Conservation (phyloP, 2,797 vertebrate genomes). For the Bovichtus diacanthus region DNA sequence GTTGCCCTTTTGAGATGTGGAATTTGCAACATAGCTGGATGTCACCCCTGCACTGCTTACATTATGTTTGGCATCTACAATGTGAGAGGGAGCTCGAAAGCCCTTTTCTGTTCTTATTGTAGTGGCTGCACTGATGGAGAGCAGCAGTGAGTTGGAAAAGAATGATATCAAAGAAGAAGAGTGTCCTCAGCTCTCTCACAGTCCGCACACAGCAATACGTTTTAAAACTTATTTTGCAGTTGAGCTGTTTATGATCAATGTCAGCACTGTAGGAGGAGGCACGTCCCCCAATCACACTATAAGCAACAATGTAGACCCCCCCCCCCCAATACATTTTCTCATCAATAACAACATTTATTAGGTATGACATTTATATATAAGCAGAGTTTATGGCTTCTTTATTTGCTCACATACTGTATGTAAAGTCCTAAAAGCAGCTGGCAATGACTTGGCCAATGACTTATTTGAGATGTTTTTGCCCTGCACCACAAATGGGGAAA, state of each 20-base stretch:
- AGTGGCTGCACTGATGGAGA: background rate
- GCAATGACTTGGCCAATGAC: background rate
- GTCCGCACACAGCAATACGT: background rate
- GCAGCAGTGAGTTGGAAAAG: background rate
- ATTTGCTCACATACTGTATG: constrained; percentile 2
- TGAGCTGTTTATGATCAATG: constrained; percentile 1
- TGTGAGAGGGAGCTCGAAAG: background rate
- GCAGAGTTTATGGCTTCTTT: background rate
- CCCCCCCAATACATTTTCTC: background rate
- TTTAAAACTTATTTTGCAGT: constrained; percentile 8
- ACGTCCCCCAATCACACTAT: background rate
- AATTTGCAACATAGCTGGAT: background rate
- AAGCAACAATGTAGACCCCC: background rate
- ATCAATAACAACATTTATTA: background rate
- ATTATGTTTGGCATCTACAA: background rate
- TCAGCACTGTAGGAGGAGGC: background rate
- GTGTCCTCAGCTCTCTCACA: background rate
- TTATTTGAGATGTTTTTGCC: background rate
- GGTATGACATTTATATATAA: constrained; percentile 4
- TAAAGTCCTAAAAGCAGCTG: background rate
- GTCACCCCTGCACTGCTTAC: background rate
- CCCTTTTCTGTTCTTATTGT: background rate
- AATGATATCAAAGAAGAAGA: constrained; percentile 16
- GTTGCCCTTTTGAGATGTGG: background rate
- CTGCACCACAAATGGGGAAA: background rate